phyloP scores from a whole-genome alignment of 2,797 vertebrate species.

The Catostomus latipinnis region DNA sequence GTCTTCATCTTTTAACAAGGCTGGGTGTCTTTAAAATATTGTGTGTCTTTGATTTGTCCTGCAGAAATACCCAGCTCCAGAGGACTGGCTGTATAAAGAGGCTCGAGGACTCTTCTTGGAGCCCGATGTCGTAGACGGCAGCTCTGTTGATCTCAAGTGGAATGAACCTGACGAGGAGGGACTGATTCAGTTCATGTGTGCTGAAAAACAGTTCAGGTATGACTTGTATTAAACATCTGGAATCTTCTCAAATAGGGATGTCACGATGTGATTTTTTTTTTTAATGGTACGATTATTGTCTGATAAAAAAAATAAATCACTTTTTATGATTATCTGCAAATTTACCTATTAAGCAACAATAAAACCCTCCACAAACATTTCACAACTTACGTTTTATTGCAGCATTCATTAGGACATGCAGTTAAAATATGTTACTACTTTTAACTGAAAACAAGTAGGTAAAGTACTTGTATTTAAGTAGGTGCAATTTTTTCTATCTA shows the following conservation, averaged over 20 bases:
- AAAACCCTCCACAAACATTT: too few relatives aligned
- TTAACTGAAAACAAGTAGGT: too few relatives aligned
- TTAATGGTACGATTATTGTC: too few relatives aligned
- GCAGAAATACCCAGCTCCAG: conserved; percentile 88
- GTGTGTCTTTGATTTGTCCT: conserved; percentile 10
- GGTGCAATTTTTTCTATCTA: too few relatives aligned
- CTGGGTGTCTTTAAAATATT: neutral
- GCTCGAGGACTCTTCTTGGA: conserved; percentile 89
- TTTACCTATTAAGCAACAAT: too few relatives aligned
- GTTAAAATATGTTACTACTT: too few relatives aligned
- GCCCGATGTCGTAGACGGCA: conserved; percentile 87
- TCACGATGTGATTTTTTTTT: too few relatives aligned
- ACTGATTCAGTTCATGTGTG: conserved; percentile 89
- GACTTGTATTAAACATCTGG: neutral
- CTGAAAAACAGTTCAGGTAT: conserved; percentile 93
- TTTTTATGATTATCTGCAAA: too few relatives aligned
- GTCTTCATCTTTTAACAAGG: neutral
- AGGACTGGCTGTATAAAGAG: conserved; percentile 93
- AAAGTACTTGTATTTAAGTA: too few relatives aligned
- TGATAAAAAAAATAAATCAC: too few relatives aligned
- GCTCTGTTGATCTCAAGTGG: conserved; percentile 89
- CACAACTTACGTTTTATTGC: too few relatives aligned
- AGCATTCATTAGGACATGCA: too few relatives aligned
- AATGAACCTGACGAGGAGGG: conserved; percentile 86
- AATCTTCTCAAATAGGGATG: neutral